Evolutionary conservation across 23 tunicate species (phyloP), one percentile per base, ranked within the genome.

Genomic region (Aplidium turbinatum): DNA sequence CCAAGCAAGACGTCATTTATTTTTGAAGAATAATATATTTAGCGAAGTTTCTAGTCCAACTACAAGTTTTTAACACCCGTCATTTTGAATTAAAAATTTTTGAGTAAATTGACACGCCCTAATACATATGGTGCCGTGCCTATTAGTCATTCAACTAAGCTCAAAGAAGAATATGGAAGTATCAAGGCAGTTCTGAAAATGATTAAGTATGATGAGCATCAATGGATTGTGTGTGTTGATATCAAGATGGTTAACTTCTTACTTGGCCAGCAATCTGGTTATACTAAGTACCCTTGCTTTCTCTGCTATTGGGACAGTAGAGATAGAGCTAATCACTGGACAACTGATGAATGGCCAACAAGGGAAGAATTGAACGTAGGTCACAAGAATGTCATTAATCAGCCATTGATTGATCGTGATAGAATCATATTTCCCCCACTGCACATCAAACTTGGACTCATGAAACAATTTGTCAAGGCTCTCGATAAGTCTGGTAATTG

Each of bases 251-350:
- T 65, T 3, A 36, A 36, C 18, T 65, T 65, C 22, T 29, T 65
- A 5, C 38, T 65, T 27, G 72, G 72, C 3, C 72, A 18, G 28
- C 72, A 65, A 28, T 7, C 7, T 4, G 48, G 72, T 3, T 65
- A 35, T 50, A 65, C 72, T 27, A 65, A 60, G n/a, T 29, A 11
- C n/a, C 67, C 35, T 26, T 65, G 72, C 50, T 65, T 65, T 65
- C 9, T 35, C 25, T 36, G 50, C 27, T 35, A 11, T 24, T 35
- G 72, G 72, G 27, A 65, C 7, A 65, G 72, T 29, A 18, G 72
- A 6, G 50, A 18, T 38, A 36, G 25, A 11, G 50, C 23, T 18
- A 5, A 35, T 9, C 72, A 65, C 26, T 65, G 26, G 50, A 23
- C 67, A 25, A 29, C 11, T 4, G 22, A 65, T 24, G 50, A 65